Base-by-base conservation (phyloP, 2,113 vertebrate species). In the Calonectris borealis region DNA sequence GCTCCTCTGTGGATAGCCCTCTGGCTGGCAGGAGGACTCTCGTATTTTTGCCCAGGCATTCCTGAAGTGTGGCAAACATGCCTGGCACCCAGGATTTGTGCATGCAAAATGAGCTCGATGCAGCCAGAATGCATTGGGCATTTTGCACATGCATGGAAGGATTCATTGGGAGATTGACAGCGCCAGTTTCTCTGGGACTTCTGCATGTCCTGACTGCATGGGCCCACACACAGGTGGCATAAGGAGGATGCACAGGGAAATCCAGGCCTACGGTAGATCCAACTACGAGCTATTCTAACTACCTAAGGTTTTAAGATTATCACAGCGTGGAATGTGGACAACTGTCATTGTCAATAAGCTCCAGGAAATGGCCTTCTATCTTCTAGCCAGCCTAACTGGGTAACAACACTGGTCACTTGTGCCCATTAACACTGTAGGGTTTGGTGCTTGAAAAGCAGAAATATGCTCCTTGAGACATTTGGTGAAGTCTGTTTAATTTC, bases 101-200 rank as follows among this genome's bases (percentile, higher is more conserved):
- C 19, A 60, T 69, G 20, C 10, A 61, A 61, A 81, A 51, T 32
- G 13, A 83, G 14, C 31, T 61, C 54, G 36, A 40, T 54, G 40
- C 31, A 58, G 19, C 24, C 7, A 29, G 62, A 91, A 62, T 0
- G 0, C 0, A 0, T 6, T 36, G 57, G 31, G 12, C 9, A 36
- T 72, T 93, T 76, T 68, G 21, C 31, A 55, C 0, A 0, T 48
- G 7, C 11, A 9, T 49, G 38, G 19, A n/a, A 26, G 8, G 46
- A 40, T 49, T 51, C 21, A 20, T 0, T 0, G 2, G 26, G 26
- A 79, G 14, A 71, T 4, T 38, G 46, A 54, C 58, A 77, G 38
- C 0, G 0, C 4, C 46, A 54, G 6, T 38, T 78, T 86, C 42
- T 86, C 25, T 3, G 3, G 22, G 55, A 51, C 13, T 66, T 86